A percentile compares a stretch with the other conserved stretches of the same genome.
Evolutionary conservation across 2,113 vertebrate species (phyloP).

Genomic region (Manacus vitellinus): DNA sequence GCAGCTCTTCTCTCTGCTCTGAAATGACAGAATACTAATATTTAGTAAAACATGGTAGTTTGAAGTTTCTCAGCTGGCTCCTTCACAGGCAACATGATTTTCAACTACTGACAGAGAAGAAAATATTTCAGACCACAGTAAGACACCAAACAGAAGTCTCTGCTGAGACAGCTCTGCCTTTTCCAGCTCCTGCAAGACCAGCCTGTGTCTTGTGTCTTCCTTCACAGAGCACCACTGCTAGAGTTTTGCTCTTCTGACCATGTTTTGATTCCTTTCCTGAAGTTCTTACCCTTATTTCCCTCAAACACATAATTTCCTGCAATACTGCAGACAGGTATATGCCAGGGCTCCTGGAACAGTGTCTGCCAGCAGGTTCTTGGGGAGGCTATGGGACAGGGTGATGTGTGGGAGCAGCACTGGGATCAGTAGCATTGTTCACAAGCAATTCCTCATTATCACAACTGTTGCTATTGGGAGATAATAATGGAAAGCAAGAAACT

Average conservation of each 20-base stretch:
- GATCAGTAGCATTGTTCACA: background rate
- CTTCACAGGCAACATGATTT: background rate
- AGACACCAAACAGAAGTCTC: background rate
- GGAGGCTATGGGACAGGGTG: background rate
- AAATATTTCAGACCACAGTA: background rate
- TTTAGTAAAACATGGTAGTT: background rate
- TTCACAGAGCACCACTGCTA: background rate
- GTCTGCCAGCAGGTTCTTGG: background rate
- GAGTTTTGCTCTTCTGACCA: background rate
- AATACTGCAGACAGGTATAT: background rate
- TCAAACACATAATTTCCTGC: background rate
- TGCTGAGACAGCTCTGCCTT: background rate
- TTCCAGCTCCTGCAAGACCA: background rate
- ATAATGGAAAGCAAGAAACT: background rate
- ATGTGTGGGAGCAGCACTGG: background rate
- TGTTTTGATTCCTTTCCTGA: background rate
- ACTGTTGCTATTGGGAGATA: background rate
- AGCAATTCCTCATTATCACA: background rate
- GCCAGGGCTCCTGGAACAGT: background rate
- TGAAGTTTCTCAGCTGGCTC: background rate
- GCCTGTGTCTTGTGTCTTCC: background rate
- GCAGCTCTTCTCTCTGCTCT: background rate
- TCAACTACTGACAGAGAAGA: background rate
- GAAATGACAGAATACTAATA: background rate
- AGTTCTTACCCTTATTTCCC: background rate